Conservation (phyloP, 1,140 invertebrate species). For the Drosophila guanche region DNA sequence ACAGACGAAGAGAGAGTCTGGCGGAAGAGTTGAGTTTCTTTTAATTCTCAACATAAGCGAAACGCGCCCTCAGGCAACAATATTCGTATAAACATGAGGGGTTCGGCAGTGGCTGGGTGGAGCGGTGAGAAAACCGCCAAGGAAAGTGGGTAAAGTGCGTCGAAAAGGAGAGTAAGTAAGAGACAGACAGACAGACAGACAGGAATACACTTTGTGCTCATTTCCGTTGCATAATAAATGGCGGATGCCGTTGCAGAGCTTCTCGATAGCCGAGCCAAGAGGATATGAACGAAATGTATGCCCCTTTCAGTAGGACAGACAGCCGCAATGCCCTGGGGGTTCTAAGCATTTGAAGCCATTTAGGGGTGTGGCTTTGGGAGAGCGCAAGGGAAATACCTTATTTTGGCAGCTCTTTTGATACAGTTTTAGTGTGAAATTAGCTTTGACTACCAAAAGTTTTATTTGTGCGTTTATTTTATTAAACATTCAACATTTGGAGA, state of each 20-base stretch:
- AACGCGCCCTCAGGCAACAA: conserved; percentile 56
- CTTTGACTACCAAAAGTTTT: too few relatives aligned
- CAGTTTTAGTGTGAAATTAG: too few relatives aligned
- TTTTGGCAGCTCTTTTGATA: too few relatives aligned
- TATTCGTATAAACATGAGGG: conserved; percentile 27
- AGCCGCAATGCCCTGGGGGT: too few relatives aligned
- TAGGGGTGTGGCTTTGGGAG: too few relatives aligned
- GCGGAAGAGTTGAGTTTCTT: conserved; percentile 73
- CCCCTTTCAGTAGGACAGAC: neutral
- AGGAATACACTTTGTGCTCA: conserved; percentile 40
- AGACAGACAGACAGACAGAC: conserved; percentile 15
- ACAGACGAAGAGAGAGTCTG: neutral
- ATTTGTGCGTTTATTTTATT: too few relatives aligned
- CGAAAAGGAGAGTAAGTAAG: neutral
- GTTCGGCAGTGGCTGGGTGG: too few relatives aligned
- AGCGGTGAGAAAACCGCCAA: conserved; percentile 27
- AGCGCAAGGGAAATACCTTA: too few relatives aligned
- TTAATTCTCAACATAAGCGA: conserved; percentile 72
- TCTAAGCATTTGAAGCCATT: too few relatives aligned
- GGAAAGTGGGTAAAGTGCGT: conserved; percentile 6
- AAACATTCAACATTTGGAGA: too few relatives aligned
- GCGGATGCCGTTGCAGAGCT: conserved; percentile 31
- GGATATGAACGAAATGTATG: conserved; percentile 55
- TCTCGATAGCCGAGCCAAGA: conserved; percentile 24
- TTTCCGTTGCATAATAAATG: conserved; percentile 73